Evolutionary conservation across 92 coral and sea anemone genomes (phyloP).

Genomic region (Porites rus): DNA sequence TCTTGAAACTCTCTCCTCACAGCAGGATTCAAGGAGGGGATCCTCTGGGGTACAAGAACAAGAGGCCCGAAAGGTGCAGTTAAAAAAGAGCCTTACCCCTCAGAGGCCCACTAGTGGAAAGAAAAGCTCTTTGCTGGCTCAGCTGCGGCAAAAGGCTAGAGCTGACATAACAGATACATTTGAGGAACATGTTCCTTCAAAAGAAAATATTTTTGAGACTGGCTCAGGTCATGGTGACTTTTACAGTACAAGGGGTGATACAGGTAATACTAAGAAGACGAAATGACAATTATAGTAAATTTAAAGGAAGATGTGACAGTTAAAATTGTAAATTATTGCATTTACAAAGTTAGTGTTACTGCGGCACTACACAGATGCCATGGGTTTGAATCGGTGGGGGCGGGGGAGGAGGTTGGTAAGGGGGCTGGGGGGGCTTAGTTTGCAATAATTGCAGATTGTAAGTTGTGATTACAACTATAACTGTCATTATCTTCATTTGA

Average conservation of each 20-base stretch:
- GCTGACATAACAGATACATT: slow-evolving; percentile 61
- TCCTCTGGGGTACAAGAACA: slow-evolving; percentile 14
- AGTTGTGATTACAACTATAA: no score
- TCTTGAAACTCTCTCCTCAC: slow-evolving; percentile 26
- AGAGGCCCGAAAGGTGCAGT: slow-evolving; percentile 19
- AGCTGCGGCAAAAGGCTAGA: slow-evolving; percentile 38
- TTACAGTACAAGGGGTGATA: slow-evolving; percentile 15
- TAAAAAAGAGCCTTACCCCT: slow-evolving; percentile 58
- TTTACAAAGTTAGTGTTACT: no score
- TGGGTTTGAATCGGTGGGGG: no score
- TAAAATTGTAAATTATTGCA: no score
- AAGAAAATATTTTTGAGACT: slow-evolving; percentile 29
- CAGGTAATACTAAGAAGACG: slow-evolving; percentile 12
- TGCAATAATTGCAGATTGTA: no score
- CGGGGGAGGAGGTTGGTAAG: no score
- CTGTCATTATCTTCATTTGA: no score
- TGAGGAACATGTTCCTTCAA: slow-evolving; percentile 72
- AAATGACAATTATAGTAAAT: neutral
- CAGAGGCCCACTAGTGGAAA: slow-evolving; percentile 72
- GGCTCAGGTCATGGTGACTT: neutral
- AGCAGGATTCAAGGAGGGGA: slow-evolving; percentile 20
- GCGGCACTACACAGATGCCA: no score
- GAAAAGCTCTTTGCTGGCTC: slow-evolving; percentile 31
- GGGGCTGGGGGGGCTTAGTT: no score
- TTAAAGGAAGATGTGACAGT: no score